Base-by-base conservation (phyloP, 2,888 invertebrate species). In the Malachius bipustulatus region DNA sequence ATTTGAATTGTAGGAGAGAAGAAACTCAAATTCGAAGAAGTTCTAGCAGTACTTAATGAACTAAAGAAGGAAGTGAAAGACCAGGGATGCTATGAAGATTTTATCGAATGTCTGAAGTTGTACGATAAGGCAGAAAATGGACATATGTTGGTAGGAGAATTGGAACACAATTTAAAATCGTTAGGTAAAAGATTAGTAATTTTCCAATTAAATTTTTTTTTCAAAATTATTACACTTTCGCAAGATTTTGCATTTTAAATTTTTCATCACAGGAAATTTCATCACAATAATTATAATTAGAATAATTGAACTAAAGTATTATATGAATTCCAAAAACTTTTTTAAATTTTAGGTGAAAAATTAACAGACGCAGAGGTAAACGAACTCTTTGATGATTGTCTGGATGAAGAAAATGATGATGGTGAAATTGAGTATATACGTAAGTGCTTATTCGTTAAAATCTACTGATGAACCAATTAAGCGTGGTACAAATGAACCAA, bases 101-200 rank as follows among this genome's bases (percentile, higher is more conserved):
- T 97, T 75, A 75, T 96, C 67, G 98, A 98, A 73, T 97, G 96
- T 72, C 76, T 99, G 69, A 97, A 96, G 67, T 77, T 98, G 62
- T 98, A 98, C 75, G 98, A 98, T 77, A 93, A 98, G 69, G 77
- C 77, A 59, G 96, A 96, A 64, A 84, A 96, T 56, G 96, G 97
- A 47, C 78, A 77, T 56, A 96, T 98, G 88, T 75, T 91, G 57
- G 77, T 77, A 53, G 96, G 89, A 65, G 97, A 98, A 70, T 75
- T 98, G 60, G 79, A 87, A 64, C 93, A 97, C 75, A 87, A 88
- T 53, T 80, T 98, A 50, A 69, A 90, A 48, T 75, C 87, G 46
- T 76, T 98, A 65, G 97, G 94, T 93, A 64, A 64, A n/a, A n/a
- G n/a, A n/a, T n/a, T n/a, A n/a, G n/a, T n/a, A n/a, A n/a, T n/a